phyloP scores from a whole-genome alignment of 2,797 vertebrate genomes.

The Mionectes olivaceus region DNA sequence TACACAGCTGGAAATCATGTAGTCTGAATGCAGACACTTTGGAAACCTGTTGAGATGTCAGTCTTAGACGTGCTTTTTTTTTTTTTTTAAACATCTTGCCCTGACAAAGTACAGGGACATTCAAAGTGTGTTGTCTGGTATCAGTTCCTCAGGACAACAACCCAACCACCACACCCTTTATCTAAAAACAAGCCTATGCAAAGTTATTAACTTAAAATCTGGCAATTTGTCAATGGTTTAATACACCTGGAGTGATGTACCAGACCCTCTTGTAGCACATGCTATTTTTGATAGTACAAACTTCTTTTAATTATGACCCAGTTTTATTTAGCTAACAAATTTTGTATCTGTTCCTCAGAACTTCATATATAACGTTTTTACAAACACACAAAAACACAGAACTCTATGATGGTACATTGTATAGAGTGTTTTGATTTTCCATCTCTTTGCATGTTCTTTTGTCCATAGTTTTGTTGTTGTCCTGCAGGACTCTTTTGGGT shows the following conservation, averaged over 20 bases:
- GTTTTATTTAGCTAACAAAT: neutral
- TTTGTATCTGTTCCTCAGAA: neutral
- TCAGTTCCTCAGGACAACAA: neutral
- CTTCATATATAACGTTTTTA: neutral
- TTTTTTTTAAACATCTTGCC: neutral
- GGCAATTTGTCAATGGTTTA: neutral
- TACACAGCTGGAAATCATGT: neutral
- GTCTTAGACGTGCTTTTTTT: neutral
- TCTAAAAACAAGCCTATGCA: neutral
- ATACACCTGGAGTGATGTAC: neutral
- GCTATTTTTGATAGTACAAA: neutral
- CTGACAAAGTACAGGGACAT: neutral
- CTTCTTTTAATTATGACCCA: neutral
- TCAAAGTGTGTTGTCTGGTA: neutral
- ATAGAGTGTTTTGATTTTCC: neutral
- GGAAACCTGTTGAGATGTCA: neutral
- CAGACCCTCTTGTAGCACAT: neutral
- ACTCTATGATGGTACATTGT: neutral
- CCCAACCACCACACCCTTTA: neutral
- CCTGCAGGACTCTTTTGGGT: neutral
- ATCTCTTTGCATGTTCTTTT: neutral
- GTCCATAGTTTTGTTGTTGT: neutral
- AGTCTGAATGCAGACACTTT: neutral
- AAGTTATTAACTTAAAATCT: neutral
- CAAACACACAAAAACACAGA: accelerated